A percentile compares a stretch with the other conserved stretches of the same genome.
These are phyloP conservation scores for Enteromius unitaeniatus DNA, from an alignment of 2,797 vertebrate species.

Conservation along the genomic window DNA sequence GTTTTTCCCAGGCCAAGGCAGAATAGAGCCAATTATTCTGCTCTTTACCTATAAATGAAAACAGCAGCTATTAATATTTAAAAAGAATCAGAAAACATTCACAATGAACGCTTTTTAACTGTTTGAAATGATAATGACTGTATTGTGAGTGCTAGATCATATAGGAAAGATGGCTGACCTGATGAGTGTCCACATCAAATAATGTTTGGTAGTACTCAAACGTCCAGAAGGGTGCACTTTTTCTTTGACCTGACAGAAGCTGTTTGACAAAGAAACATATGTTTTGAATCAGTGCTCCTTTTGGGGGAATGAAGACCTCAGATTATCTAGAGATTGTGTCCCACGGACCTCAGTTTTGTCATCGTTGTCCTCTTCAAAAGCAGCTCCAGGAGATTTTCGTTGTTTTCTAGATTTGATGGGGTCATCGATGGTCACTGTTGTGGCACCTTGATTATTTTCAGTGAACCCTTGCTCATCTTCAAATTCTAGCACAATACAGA, in stretches of 20 bases:
- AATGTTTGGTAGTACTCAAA: conserved; percentile 97
- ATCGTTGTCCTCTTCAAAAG: conserved; percentile 77
- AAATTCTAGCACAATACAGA: conserved; percentile 81
- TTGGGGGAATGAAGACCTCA: background rate
- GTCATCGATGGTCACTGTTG: conserved; percentile 85
- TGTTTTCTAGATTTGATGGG: conserved; percentile 73
- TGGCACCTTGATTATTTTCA: conserved; percentile 78
- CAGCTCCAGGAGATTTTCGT: conserved; percentile 64
- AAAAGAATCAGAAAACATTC: background rate
- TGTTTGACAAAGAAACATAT: conserved; percentile 58
- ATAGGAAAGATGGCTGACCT: conserved; percentile 75
- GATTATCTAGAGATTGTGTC: background rate
- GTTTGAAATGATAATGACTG: background rate
- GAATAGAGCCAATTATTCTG: conserved; percentile 91
- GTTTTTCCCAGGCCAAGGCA: conserved; percentile 94
- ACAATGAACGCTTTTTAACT: background rate
- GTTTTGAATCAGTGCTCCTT: background rate
- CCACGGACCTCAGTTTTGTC: conserved; percentile 87
- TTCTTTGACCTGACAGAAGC: conserved; percentile 92
- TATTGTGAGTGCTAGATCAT: background rate
- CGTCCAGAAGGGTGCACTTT: conserved; percentile 92
- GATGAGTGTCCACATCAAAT: conserved; percentile 93
- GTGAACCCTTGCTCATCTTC: conserved; percentile 82
- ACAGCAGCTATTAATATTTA: background rate
- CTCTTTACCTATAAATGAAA: conserved; percentile 83